These are phyloP conservation scores for Sprattus sprattus DNA, from an alignment of 2,113 vertebrate genomes.

Conservation along the genomic window DNA sequence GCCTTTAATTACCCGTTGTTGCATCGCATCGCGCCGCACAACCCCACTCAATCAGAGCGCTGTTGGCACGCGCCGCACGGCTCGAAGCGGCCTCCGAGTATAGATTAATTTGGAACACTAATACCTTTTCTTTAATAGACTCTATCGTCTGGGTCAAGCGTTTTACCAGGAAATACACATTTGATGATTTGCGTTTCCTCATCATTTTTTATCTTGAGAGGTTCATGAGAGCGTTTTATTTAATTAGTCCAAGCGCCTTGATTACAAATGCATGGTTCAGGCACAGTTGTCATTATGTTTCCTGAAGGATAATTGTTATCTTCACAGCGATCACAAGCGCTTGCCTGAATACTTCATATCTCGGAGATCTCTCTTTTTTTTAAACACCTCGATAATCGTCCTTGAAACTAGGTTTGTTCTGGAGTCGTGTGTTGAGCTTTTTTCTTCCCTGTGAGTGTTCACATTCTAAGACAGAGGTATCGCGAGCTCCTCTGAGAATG, in stretches of 20 bases:
- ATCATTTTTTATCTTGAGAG: conserved; percentile 61
- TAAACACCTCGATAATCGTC: background rate
- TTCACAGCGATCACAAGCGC: conserved; percentile 70
- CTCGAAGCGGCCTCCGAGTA: background rate
- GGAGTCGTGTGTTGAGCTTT: background rate
- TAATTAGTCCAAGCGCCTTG: conserved; percentile 67
- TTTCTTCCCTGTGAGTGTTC: background rate
- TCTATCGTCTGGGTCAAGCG: conserved; percentile 27
- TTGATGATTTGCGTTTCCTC: conserved; percentile 60
- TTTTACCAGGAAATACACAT: conserved; percentile 46
- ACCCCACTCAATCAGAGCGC: conserved; percentile 67
- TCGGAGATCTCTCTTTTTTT: conserved; percentile 52
- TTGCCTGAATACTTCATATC: conserved; percentile 68
- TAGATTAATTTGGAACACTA: conserved; percentile 39
- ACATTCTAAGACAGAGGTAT: background rate
- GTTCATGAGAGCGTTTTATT: conserved; percentile 56
- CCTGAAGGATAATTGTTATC: conserved; percentile 74
- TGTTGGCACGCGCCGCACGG: conserved; percentile 41
- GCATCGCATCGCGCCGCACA: conserved; percentile 55
- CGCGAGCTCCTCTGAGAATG: background rate
- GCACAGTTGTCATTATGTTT: conserved; percentile 61
- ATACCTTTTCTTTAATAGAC: conserved; percentile 14
- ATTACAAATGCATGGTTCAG: conserved; percentile 45
- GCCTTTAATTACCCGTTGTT: conserved; percentile 77
- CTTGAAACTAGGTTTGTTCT: conserved; percentile 16